Evolutionary conservation across 2,797 vertebrate species (phyloP), one percentile per base, ranked within the genome.

Genomic region (Peromyscus aztecus): DNA sequence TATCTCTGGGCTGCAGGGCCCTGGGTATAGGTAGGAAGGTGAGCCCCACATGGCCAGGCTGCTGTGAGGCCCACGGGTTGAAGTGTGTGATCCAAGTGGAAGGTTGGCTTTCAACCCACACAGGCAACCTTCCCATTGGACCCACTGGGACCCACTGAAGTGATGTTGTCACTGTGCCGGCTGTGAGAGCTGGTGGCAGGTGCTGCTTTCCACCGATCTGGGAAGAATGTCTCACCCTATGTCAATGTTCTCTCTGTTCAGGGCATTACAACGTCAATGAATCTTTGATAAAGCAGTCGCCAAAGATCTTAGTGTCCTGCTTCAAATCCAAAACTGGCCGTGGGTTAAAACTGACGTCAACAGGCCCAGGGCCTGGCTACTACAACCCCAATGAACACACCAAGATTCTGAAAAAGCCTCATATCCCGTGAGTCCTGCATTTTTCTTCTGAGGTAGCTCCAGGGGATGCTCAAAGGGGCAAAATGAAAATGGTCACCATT

Each of bases 251-350:
- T 95, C 90, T 94, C 92, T 82, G 10, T 90, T 94, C 77, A 99
- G 99, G 99, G 90, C 98, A 99, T 85, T 99, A 99, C 96, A 84
- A 84, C 34, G 94, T 99, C 91, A 99, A 98, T 0, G 94, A 98
- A 65, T 96, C 98, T 46, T 75, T 98, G 55, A 97, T 97, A 95
- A 98, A 98, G 96, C 97, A 94, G 21, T 96, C 97, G 6, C 98
- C 99, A 37, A 98, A 95, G 85, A 92, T 92, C 2, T 55, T 98
- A 12, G 88, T 98, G 85, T 99, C 99, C 93, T 98, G 98, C 96
- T 99, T 99, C 98, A 98, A 97, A 87, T 99, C 99, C 37, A 99
- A 98, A 93, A 98, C 98, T 1, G 89, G 88, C 81, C 95, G 95
- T 37, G 98, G 96, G 80, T 65, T 95, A 24, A 93, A 92, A 7